Conservation (phyloP, 1,140 invertebrate genomes). For the Pseudoatta argentina region DNA sequence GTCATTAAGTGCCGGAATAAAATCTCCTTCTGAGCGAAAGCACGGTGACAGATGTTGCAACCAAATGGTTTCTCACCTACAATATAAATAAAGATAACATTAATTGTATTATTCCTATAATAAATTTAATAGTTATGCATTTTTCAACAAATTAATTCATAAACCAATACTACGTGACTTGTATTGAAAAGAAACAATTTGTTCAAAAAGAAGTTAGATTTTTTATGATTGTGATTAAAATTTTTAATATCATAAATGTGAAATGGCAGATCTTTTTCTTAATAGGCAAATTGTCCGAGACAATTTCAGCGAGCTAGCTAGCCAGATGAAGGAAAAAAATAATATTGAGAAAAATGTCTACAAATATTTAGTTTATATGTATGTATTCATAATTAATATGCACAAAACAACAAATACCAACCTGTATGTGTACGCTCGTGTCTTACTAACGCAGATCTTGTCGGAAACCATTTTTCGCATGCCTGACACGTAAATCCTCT, state of each 20-base stretch:
- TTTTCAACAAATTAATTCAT: background rate
- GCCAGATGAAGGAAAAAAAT: too few species aligned
- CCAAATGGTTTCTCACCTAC: slow-evolving; percentile 91
- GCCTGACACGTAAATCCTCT: slow-evolving; percentile 88
- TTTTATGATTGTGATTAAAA: background rate
- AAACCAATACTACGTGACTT: too few species aligned
- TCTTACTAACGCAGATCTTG: slow-evolving; percentile 91
- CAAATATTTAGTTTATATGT: too few species aligned
- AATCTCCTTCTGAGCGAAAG: slow-evolving; percentile 93
- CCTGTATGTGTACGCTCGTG: slow-evolving; percentile 92
- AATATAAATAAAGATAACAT: slow-evolving; percentile 36
- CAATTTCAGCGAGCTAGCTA: too few species aligned
- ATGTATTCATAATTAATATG: too few species aligned
- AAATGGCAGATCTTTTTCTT: too few species aligned
- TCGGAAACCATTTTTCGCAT: slow-evolving; percentile 94
- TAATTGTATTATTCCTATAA: background rate
- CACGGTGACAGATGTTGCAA: slow-evolving; percentile 90
- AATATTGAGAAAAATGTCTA: too few species aligned
- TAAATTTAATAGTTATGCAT: slow-evolving; percentile 21
- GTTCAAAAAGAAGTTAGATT: background rate
- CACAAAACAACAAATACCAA: too few species aligned
- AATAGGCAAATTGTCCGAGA: too few species aligned
- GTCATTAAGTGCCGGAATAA: slow-evolving; percentile 93
- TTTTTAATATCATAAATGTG: too few species aligned
- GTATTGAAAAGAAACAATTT: too few species aligned